Base-by-base conservation (phyloP, 2,888 invertebrate genomes). In the Tillus elongatus region DNA sequence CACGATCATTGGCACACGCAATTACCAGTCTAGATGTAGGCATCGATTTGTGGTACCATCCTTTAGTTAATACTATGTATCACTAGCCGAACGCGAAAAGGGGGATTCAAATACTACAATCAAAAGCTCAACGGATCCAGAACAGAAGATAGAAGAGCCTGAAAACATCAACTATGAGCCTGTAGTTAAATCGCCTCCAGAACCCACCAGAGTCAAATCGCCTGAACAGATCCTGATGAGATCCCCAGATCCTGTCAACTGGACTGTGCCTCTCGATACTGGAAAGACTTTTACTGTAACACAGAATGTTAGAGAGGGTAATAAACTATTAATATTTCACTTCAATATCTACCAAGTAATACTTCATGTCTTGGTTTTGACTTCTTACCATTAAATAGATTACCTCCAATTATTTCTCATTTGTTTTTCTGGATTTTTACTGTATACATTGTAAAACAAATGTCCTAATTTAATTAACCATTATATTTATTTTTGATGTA, bases 221-320 rank as follows among this genome's bases (percentile, higher is more conserved):
- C 91, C 91, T 1, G 91, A 91, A 61, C 87, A 89, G 65, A 85
- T 89, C 68, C 79, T 89, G 62, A 87, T 90, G 82, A 76, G 88
- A 50, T 90, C 90, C 12, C 91, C 91, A 9, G 91, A 91, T 68
- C 91, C 91, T 35, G 91, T 91, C 55, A 90, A 90, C 68, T 92
- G 91, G 91, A 91, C 90, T 34, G 90, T 91, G 42, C 90, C 91
- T 36, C 73, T 91, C 58, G 91, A 92, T 67, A 91, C 89, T 50
- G 89, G 90, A 54, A 90, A 89, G 72, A 89, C 88, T 27, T 90
- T 90, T 68, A 89, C 90, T 28, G 90, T 90, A 53, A 90, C 89
- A 43, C 90, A 90, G 70, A 90, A 89, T 69, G 87, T 90, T 54
- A 81, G 82, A 58, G 80, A 80, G 67, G 80, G 81, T 79, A 63